Conservation (phyloP, 2,888 invertebrate genomes). For the Hecatera dysodea region DNA sequence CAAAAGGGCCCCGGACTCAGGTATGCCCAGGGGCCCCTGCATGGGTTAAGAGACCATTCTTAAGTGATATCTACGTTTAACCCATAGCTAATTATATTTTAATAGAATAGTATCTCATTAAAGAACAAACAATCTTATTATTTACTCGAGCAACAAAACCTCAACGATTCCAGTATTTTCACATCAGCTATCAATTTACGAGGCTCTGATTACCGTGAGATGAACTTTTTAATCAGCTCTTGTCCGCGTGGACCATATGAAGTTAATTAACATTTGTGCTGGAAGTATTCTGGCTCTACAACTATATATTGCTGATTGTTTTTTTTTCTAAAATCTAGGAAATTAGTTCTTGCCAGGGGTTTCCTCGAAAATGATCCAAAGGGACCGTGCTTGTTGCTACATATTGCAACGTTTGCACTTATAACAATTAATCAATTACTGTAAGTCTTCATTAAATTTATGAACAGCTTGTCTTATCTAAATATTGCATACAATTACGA, state of each 20-base stretch:
- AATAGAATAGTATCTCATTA: not conserved
- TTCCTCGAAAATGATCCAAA: too few species aligned
- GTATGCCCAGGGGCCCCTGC: too few species aligned
- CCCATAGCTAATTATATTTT: too few species aligned
- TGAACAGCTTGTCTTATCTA: not conserved
- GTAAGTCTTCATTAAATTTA: not conserved
- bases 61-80: too few species aligned
- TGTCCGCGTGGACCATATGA: not conserved
- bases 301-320: not conserved
- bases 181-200: constrained; percentile 9
- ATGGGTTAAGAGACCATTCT: too few species aligned
- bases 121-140: constrained; percentile 28
- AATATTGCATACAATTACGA: constrained; percentile 13
- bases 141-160: constrained; percentile 14
- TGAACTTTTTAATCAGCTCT: constrained; percentile 30
- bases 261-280: constrained; percentile 13
- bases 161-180: not conserved
- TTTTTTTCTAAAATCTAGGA: not conserved
- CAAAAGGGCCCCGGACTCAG: too few species aligned
- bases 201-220: constrained; percentile 45
- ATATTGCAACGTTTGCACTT: too few species aligned
- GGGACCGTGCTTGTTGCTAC: too few species aligned
- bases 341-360: not conserved
- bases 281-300: not conserved
- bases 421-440: not conserved